Evolutionary conservation across 1,140 invertebrate species (phyloP).

Genomic region (Helicoverpa armigera): DNA sequence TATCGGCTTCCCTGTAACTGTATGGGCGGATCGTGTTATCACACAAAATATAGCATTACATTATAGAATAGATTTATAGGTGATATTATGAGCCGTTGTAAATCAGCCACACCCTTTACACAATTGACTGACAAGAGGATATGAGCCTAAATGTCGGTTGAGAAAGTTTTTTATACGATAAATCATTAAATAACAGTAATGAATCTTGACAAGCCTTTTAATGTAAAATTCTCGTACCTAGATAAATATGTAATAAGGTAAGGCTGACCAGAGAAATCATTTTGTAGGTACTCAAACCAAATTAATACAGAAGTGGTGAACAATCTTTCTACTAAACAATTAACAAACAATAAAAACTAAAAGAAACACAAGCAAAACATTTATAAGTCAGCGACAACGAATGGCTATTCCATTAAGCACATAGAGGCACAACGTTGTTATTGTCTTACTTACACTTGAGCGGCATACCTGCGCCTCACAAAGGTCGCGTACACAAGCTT

Average conservation of each 20-base stretch:
- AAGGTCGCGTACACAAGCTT: constrained; percentile 56
- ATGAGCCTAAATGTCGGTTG: background rate
- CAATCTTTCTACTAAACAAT: background rate
- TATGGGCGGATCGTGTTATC: constrained; percentile 42
- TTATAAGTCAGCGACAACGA: constrained; percentile 8
- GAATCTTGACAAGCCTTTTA: background rate
- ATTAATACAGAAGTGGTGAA: no score
- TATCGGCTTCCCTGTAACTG: constrained; percentile 31
- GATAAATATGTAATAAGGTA: background rate
- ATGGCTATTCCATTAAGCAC: constrained; percentile 19
- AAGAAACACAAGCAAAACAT: background rate
- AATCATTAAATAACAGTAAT: background rate
- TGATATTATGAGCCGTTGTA: background rate
- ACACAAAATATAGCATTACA: constrained; percentile 17
- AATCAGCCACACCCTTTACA: constrained; percentile 13
- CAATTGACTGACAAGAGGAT: background rate
- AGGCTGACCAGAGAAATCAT: no score
- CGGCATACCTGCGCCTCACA: constrained; percentile 45
- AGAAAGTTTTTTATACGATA: constrained; percentile 8
- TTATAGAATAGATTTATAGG: constrained; percentile 3
- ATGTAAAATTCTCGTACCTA: background rate
- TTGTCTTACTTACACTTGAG: constrained; percentile 44
- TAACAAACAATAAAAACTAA: background rate
- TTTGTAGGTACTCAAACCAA: no score
- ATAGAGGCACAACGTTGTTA: constrained; percentile 39